phyloP scores from a whole-genome alignment of 1,140 invertebrate species.

The Melanaphis sacchari region DNA sequence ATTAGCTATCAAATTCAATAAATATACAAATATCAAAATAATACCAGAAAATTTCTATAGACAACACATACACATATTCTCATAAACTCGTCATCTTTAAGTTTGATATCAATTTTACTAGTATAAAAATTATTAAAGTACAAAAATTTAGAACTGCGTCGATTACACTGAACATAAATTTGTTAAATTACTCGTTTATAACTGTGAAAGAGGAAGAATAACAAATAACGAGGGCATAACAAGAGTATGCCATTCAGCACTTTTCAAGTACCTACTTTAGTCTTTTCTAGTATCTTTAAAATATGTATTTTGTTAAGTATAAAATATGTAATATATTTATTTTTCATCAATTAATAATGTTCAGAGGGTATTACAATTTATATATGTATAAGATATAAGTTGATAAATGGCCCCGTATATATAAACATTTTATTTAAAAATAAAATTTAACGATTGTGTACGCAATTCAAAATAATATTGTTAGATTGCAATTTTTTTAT shows the following conservation, averaged over 20 bases:
- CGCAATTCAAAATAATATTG: background rate
- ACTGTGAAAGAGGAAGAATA: background rate
- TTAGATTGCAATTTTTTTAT: background rate
- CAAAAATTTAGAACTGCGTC: background rate
- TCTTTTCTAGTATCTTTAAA: background rate
- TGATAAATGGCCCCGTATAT: background rate
- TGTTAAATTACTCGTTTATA: background rate
- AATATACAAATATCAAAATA: background rate
- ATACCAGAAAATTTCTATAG: background rate
- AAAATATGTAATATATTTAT: background rate
- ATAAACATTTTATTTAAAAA: background rate
- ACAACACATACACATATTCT: background rate
- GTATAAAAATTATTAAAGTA: background rate
- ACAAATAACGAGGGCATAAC: background rate
- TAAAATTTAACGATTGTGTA: background rate
- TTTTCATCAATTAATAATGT: background rate
- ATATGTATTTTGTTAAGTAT: background rate
- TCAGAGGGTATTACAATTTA: background rate
- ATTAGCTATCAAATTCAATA: too few relatives aligned
- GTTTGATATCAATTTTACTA: background rate
- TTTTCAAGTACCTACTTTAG: background rate
- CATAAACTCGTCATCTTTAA: too few relatives aligned
- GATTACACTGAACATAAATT: background rate
- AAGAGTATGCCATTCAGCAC: background rate
- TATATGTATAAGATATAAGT: background rate